Conservation (phyloP, 2,113 vertebrate species). For the Bufo gargarizans region DNA sequence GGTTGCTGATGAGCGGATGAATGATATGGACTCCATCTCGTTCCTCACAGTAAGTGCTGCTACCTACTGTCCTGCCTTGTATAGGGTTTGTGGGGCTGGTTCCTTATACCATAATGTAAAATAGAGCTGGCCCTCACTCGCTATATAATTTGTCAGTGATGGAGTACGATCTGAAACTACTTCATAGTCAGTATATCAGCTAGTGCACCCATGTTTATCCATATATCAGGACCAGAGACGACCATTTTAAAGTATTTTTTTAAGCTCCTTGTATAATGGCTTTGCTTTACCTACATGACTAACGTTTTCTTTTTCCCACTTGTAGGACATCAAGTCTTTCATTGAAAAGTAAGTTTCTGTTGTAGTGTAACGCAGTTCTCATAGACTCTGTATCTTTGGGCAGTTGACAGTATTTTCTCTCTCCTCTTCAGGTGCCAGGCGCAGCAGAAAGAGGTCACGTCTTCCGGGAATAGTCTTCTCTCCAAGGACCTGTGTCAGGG, state of each 20-base stretch:
- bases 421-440: constrained; percentile 1
- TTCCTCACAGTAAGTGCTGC: constrained; percentile 42
- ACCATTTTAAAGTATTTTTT: too few relatives aligned
- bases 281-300: background rate
- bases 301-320: too few relatives aligned
- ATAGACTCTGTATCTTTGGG: background rate
- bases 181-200: too few relatives aligned
- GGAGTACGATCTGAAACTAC: too few relatives aligned
- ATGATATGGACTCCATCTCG: constrained; percentile 34
- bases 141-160: too few relatives aligned
- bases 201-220: too few relatives aligned
- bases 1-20: constrained; percentile 37
- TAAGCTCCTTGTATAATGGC: too few relatives aligned
- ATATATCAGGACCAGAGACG: too few relatives aligned
- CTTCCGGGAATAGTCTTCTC: constrained; percentile 28
- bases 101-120: background rate
- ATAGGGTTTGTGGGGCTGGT: background rate
- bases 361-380: background rate
- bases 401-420: too few relatives aligned
- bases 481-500: constrained; percentile 48
- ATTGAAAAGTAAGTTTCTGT: constrained; percentile 42
- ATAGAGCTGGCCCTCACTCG: too few relatives aligned
- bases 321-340: constrained; percentile 50
- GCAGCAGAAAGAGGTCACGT: constrained; percentile 27
- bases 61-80: background rate